Evolutionary conservation across 1,140 invertebrate species (phyloP).

Genomic region (Leptinotarsa lineolata): DNA sequence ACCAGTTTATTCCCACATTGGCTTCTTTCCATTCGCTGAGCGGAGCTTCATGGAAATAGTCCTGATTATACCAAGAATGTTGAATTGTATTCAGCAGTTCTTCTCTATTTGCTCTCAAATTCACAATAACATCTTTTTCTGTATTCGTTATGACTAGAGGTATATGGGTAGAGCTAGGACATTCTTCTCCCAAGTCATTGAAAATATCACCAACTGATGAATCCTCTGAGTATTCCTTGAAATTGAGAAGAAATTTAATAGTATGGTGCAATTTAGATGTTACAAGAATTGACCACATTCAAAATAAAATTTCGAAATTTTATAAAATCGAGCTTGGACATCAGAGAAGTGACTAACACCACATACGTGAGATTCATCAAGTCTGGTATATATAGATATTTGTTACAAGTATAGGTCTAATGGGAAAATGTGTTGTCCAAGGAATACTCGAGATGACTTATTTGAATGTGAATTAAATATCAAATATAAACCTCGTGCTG

Average conservation of each 20-base stretch:
- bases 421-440: too few relatives aligned
- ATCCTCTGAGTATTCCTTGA: constrained; percentile 26
- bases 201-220: constrained; percentile 24
- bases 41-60: constrained; percentile 36
- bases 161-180: background rate
- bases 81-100: constrained; percentile 44
- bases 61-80: constrained; percentile 43
- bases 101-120: constrained; percentile 37
- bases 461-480: too few relatives aligned
- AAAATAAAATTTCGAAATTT: too few relatives aligned
- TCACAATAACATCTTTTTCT: constrained; percentile 33
- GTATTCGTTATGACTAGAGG: constrained; percentile 1
- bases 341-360: too few relatives aligned
- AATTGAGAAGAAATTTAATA: background rate
- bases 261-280: too few relatives aligned
- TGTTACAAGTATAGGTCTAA: too few relatives aligned
- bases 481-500: too few relatives aligned
- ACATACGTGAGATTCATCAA: too few relatives aligned
- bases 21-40: constrained; percentile 44
- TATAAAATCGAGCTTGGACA: too few relatives aligned
- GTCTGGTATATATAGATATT: too few relatives aligned
- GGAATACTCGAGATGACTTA: too few relatives aligned
- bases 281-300: too few relatives aligned
- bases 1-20: constrained; percentile 49
- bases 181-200: background rate